These are phyloP conservation scores for Nomada ruficornis DNA, from an alignment of 2,888 invertebrate species.

Conservation along the genomic window DNA sequence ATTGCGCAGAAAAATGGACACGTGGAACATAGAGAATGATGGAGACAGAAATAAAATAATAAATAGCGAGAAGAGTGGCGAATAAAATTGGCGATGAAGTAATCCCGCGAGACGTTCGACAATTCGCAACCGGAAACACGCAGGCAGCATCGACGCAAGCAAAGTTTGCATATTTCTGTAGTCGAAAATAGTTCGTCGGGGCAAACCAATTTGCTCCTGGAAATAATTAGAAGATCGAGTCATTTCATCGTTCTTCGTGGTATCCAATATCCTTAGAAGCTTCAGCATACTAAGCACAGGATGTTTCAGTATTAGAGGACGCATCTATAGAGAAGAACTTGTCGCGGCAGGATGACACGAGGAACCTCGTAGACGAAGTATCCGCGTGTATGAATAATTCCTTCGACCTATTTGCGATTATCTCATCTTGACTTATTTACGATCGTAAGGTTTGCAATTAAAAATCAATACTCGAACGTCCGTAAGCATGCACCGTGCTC, in stretches of 20 bases:
- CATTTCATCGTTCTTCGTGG: neutral
- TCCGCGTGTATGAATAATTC: neutral
- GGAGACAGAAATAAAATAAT: neutral
- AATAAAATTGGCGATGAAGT: neutral
- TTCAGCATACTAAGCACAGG: neutral
- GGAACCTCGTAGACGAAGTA: no score
- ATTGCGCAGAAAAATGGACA: no score
- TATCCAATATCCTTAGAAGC: slow-evolving; percentile 13
- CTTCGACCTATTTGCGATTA: neutral
- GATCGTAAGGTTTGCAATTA: neutral
- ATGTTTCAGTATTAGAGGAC: neutral
- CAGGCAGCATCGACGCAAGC: neutral
- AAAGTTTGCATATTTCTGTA: neutral
- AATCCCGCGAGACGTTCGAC: neutral
- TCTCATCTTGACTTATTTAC: neutral
- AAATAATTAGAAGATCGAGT: slow-evolving; percentile 18
- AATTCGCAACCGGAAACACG: neutral
- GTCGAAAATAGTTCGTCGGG: neutral
- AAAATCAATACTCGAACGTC: neutral
- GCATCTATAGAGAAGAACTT: neutral
- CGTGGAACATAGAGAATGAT: no score
- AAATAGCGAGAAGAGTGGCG: neutral
- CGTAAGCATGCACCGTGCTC: neutral
- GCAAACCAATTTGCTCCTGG: slow-evolving; percentile 1
- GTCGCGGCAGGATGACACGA: no score